phyloP scores from a whole-genome alignment of 1,140 invertebrate genomes.

The Zaprionus lachaisei region DNA sequence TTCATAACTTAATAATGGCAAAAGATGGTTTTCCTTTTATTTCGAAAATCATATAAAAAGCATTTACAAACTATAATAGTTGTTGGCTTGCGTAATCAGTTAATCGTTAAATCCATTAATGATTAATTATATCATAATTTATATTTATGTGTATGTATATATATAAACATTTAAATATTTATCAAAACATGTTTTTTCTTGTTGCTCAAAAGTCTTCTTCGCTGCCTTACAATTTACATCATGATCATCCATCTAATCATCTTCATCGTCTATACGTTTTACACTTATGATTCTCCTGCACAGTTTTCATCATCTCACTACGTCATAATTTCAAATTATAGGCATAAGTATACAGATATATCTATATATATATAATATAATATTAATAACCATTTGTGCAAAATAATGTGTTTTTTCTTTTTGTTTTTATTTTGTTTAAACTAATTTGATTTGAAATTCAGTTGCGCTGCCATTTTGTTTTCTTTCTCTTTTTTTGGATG shows the following conservation, averaged over 20 bases:
- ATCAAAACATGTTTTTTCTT: slow-evolving; percentile 82
- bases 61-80: slow-evolving; percentile 82
- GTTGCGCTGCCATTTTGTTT: slow-evolving; percentile 71
- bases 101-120: slow-evolving; percentile 21
- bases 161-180: slow-evolving; percentile 82
- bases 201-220: slow-evolving; percentile 81
- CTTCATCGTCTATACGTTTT: slow-evolving; percentile 54
- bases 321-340: slow-evolving; percentile 59
- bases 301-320: slow-evolving; percentile 27
- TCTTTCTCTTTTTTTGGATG: slow-evolving; percentile 60
- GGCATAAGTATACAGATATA: slow-evolving; percentile 46
- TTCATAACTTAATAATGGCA: slow-evolving; percentile 77
- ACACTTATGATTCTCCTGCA: slow-evolving; percentile 55
- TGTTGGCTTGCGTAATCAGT: slow-evolving; percentile 78
- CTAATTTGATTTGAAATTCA: slow-evolving; percentile 83
- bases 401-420: slow-evolving; percentile 58
- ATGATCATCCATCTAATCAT: background rate
- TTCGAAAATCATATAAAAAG: slow-evolving; percentile 80
- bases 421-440: slow-evolving; percentile 49
- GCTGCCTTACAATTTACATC: slow-evolving; percentile 76
- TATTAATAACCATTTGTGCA: slow-evolving; percentile 76
- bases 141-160: slow-evolving; percentile 51
- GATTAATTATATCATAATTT: slow-evolving; percentile 43
- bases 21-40: slow-evolving; percentile 72
- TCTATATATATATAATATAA: slow-evolving; percentile 11